Evolutionary conservation across 2,113 vertebrate species (phyloP), one percentile per base, ranked within the genome.

Genomic region (Trematomus loennbergii): DNA sequence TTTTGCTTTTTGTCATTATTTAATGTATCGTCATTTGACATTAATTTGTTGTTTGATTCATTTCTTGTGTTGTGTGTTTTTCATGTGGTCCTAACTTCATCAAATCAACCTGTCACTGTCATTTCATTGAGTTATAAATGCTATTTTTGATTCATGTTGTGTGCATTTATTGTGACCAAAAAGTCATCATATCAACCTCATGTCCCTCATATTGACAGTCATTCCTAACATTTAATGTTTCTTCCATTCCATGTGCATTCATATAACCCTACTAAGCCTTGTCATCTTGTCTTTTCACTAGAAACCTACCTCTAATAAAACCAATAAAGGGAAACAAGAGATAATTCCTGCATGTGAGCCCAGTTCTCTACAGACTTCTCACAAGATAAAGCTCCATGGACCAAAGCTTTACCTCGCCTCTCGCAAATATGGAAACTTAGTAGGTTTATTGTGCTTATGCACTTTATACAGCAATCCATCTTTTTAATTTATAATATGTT

Each of bases 241-340:
- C 2, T 40, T 54, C 46, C 57, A 66, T 84, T 73, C 43, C 36
- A 46, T 87, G 48, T 76, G 59, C 62, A 50, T 82, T 73, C 29
- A 4, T 58, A 13, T 87, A 88, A 90, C 83, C 62, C 68, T 82
- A 81, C 83, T 93, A 90, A 92, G 36, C 60, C 5, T 16, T 92
- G 66, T 76, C 75, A 84, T 94, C 64, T 91, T 93, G 87, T 95
- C 81, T 93, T 81, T 88, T 85, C 83, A 91, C 72, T 93, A 93
- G 93, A 94, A 89, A 90, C 68, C 87, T 82, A 79, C 92, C 75
- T 93, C 85, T 92, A 90, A 78, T 84, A 95, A 92, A 92, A 78
- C 79, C 75, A 79, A 2, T 94, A 93, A 92, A 89, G 49, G 84
- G 81, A 91, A 78, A 75, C 87, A 91, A 82, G 81, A 75, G 52